A percentile compares a stretch with the other conserved stretches of the same genome.
Conservation (phyloP, 1,140 invertebrate species). For the Drosophila nigromelanica region DNA sequence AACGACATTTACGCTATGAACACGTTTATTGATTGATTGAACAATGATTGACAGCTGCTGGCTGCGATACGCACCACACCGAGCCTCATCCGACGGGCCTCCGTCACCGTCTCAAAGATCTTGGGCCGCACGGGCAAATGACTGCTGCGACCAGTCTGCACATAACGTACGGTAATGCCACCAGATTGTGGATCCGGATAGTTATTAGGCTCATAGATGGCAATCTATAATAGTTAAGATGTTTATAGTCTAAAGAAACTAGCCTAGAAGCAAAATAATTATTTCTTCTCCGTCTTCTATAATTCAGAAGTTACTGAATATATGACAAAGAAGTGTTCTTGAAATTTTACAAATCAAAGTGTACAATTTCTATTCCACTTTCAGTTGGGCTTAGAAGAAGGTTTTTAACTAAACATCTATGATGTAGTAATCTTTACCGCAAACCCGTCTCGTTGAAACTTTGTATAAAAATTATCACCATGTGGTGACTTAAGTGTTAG, state of each 20-base stretch:
- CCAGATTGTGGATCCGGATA: constrained; percentile 70
- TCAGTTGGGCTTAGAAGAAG: too few species aligned
- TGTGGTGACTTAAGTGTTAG: constrained; percentile 75
- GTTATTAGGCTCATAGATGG: constrained; percentile 49
- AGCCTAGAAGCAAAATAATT: too few species aligned
- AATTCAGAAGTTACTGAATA: too few species aligned
- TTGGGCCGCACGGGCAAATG: constrained; percentile 53
- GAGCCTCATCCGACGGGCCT: constrained; percentile 56
- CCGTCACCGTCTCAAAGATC: constrained; percentile 64
- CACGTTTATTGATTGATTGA: constrained; percentile 21
- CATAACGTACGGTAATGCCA: constrained; percentile 52
- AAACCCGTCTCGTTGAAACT: constrained; percentile 70
- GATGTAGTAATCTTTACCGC: constrained; percentile 53
- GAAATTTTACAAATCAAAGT: too few species aligned
- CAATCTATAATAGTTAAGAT: constrained; percentile 42
- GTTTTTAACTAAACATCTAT: too few species aligned
- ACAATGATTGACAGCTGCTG: constrained; percentile 5
- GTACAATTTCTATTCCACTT: too few species aligned
- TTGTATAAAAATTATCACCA: constrained; percentile 78
- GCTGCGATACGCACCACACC: constrained; percentile 41
- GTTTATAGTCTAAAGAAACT: too few species aligned
- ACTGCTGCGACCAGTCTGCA: constrained; percentile 40
- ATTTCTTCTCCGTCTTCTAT: too few species aligned
- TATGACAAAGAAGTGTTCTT: too few species aligned
- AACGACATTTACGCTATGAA: constrained; percentile 73